phyloP scores from a whole-genome alignment of 2,113 vertebrate species.

The Hiodon alosoides region DNA sequence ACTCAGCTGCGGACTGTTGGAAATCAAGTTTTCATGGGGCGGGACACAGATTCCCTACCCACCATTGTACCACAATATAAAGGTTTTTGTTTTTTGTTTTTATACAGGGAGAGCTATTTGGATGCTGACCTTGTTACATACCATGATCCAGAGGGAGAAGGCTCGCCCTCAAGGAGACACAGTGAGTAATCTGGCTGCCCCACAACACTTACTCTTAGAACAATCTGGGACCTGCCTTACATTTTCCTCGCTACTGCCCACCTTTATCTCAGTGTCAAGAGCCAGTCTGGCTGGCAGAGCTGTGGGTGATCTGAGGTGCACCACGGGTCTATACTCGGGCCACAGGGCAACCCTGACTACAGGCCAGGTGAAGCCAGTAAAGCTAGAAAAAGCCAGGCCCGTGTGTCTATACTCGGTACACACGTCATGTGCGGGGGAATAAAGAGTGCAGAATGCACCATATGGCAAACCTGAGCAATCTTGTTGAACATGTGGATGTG shows the following conservation, averaged over 20 bases:
- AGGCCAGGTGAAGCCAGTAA: not conserved
- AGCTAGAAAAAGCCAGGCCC: not conserved
- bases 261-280: too few species aligned
- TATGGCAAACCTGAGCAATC: not conserved
- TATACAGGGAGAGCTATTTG: not conserved
- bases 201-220: too few species aligned
- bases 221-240: not conserved
- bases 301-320: too few species aligned
- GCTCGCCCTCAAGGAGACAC: too few species aligned
- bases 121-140: not conserved
- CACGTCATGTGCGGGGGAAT: too few species aligned
- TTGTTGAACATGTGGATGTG: not conserved
- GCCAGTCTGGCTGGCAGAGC: too few species aligned
- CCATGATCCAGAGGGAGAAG: not conserved
- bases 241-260: not conserved
- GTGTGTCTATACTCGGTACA: not conserved
- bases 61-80: too few species aligned
- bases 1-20: too few species aligned
- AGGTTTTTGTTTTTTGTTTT: too few species aligned
- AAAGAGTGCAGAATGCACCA: not conserved
- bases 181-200: not conserved
- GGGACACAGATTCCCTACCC: too few species aligned
- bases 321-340: too few species aligned
- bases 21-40: too few species aligned
- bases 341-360: not conserved